These are phyloP conservation scores for Serrognathus titanus DNA, from an alignment of 2,888 invertebrate species.

Conservation along the genomic window DNA sequence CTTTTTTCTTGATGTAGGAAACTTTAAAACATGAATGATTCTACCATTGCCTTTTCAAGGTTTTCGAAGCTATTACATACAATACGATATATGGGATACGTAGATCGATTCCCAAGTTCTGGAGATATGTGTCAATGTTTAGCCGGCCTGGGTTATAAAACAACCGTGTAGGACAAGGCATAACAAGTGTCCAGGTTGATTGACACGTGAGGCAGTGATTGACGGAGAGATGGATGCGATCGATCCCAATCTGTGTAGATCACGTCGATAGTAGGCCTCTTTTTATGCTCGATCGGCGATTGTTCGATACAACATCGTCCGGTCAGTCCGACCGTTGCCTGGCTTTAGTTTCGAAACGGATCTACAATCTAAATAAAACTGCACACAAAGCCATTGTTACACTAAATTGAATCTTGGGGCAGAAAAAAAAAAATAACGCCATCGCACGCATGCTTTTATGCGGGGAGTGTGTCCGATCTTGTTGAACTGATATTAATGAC, in stretches of 20 bases:
- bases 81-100: not conserved
- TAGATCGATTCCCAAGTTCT: slow-evolving; percentile 2
- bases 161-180: slow-evolving; percentile 47
- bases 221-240: slow-evolving; percentile 50
- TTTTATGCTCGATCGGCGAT: slow-evolving; percentile 3
- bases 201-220: slow-evolving; percentile 51
- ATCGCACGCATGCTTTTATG: too few species aligned
- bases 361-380: not conserved
- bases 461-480: too few species aligned
- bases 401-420: too few species aligned
- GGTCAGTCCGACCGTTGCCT: not conserved
- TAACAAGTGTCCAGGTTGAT: slow-evolving; percentile 49
- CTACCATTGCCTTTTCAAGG: too few species aligned
- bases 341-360: not conserved
- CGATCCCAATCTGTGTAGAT: slow-evolving; percentile 52
- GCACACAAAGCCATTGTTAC: too few species aligned
- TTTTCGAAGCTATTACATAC: too few species aligned
- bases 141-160: slow-evolving; percentile 39
- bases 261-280: slow-evolving; percentile 25
- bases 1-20: too few species aligned
- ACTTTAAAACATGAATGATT: too few species aligned
- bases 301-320: slow-evolving; percentile 2
- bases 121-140: slow-evolving; percentile 26
- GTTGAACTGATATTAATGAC: too few species aligned
- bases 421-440: too few species aligned